Base-by-base conservation (phyloP, 2,113 vertebrate genomes). In the Pachypanchax playfairii region DNA sequence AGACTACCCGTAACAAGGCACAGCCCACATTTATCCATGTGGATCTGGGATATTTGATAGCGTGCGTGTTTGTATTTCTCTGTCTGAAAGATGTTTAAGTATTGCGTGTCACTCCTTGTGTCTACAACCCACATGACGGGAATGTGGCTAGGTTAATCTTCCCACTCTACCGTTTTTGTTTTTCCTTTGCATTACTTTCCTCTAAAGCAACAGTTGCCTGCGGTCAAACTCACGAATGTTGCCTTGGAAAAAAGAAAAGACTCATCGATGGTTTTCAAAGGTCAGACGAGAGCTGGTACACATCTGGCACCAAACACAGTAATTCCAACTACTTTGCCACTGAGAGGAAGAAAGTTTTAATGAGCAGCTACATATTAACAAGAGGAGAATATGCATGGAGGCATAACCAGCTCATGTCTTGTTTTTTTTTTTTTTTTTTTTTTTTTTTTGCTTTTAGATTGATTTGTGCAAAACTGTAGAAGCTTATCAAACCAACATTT, bases 151-250 rank as follows among this genome's bases (percentile, higher is more conserved):
- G 13, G 29, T 14, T 52, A 35, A 52, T 52, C 50, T 20, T 35
- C 11, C 35, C 50, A 15, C 12, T 21, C 29, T 21, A 21, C 49
- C n/a, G 31, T 21, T 51, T 35, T 14, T 33, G 50, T 11, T 35
- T 52, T 35, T 52, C 6, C 50, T 35, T 52, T 35, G 15, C 50
- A 35, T 52, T 52, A 52, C 31, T 52, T 52, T 21, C 50, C 18
- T 52, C 18, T 15, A 35, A 14, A 15, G 11, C 31, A 52, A 35
- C 26, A 29, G 28, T 51, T 35, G 29, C 29, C 29, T 52, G 50
- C 4, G 12, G 50, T 35, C 20, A 35, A 14, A 10, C n/a, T 13
- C 29, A 52, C 11, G 29, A 33, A 35, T 15, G 31, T 52, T 52
- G 11, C 31, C 29, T 13, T 14, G 1, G 13, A 28, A n/a, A 49